Percentiles rank a stretch among this genome's conserved stretches.
These are phyloP conservation scores for Hemiscyllium ocellatum DNA, from an alignment of 2,113 vertebrate species.

Conservation along the genomic window DNA sequence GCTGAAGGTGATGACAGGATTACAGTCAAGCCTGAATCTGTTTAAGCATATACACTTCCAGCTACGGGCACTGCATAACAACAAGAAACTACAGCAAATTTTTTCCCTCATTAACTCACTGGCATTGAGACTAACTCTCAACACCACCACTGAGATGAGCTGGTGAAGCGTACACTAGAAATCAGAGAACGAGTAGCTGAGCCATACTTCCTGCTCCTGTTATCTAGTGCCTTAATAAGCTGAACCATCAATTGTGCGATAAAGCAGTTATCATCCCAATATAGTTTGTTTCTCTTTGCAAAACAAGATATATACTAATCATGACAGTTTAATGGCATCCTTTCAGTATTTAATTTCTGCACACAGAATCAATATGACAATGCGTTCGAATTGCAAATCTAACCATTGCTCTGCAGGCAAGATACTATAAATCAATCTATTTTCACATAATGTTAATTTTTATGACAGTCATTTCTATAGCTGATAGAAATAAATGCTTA, in stretches of 20 bases:
- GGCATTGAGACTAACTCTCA: background rate
- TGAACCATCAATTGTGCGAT: background rate
- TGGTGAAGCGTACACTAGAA: background rate
- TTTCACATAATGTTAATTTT: background rate
- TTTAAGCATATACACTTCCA: background rate
- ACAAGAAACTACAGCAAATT: background rate
- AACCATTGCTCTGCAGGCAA: background rate
- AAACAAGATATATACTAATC: background rate
- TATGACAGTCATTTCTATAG: conserved; percentile 7
- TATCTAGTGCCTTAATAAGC: background rate
- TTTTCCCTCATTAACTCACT: background rate
- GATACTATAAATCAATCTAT: conserved; percentile 19
- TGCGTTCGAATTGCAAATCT: background rate
- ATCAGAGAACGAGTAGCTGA: background rate
- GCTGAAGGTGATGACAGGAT: background rate
- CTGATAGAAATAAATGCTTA: background rate
- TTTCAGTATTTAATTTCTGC: conserved; percentile 15
- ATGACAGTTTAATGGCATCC: conserved; percentile 11
- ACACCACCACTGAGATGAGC: background rate
- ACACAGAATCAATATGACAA: conserved; percentile 13
- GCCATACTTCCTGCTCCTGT: background rate
- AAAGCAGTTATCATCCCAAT: background rate
- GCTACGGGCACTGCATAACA: background rate
- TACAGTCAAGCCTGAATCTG: background rate
- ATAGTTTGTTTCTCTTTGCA: background rate